Conservation (phyloP, 2,888 invertebrate genomes). For the Marronus borbonicus region DNA sequence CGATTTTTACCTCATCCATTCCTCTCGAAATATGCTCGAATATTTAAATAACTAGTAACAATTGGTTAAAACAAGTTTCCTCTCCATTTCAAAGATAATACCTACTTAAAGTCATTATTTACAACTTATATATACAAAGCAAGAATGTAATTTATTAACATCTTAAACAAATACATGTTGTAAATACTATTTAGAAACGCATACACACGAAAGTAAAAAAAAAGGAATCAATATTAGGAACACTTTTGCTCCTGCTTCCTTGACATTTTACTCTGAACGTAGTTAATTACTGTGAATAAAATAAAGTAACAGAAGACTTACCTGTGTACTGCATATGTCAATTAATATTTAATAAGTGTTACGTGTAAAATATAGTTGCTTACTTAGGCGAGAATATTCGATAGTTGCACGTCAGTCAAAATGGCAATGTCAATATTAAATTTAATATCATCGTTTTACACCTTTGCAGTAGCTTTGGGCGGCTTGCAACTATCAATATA, state of each 20-base stretch:
- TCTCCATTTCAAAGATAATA: conserved; percentile 1
- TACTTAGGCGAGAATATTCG: conserved; percentile 25
- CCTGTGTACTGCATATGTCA: conserved; percentile 51
- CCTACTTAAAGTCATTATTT: background rate
- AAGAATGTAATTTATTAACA: background rate
- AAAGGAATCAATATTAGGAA: background rate
- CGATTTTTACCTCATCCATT: too few species aligned
- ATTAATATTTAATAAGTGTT: conserved; percentile 51
- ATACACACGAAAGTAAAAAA: background rate
- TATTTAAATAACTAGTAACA: too few species aligned
- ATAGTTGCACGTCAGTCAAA: conserved; percentile 7
- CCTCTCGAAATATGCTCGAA: too few species aligned
- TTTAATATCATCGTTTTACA: background rate
- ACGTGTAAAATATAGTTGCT: conserved; percentile 45
- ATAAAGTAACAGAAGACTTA: conserved; percentile 34
- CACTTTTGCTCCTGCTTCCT: background rate
- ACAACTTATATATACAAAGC: background rate
- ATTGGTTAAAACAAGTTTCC: background rate
- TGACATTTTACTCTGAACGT: background rate
- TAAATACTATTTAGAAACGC: background rate
- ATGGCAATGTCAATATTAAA: background rate
- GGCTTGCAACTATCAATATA: conserved; percentile 21
- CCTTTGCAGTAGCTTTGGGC: background rate
- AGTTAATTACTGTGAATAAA: background rate
- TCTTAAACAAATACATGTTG: background rate